A percentile compares a stretch with the other conserved stretches of the same genome.
Evolutionary conservation across 2,113 vertebrate genomes (phyloP).

Genomic region (Trogon surrucura): DNA sequence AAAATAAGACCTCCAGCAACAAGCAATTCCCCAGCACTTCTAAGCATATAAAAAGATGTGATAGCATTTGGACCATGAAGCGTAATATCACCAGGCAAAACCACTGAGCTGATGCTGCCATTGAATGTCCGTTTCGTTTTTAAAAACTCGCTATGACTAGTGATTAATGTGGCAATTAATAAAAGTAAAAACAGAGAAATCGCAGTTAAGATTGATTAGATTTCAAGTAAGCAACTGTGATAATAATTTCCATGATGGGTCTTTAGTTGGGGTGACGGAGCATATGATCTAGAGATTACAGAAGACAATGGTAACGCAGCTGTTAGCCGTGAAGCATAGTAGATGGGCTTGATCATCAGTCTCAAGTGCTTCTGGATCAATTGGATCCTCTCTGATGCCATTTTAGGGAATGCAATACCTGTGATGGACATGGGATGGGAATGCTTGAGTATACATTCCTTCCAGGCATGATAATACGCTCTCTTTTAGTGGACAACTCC

Average conservation of each 20-base stretch:
- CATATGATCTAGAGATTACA: neutral
- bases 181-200: neutral
- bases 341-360: neutral
- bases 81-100: neutral
- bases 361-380: neutral
- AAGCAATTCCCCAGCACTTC: neutral
- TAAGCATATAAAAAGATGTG: neutral
- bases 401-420: neutral
- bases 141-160: neutral
- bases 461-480: neutral
- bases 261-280: neutral
- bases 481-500: neutral
- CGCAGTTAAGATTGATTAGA: neutral
- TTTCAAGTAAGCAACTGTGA: neutral
- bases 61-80: constrained; percentile 21
- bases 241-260: neutral
- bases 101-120: neutral
- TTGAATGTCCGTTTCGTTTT: neutral
- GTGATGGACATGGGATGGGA: neutral
- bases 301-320: neutral
- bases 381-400: neutral
- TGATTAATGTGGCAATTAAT: neutral
- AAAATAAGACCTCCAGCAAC: constrained; percentile 22
- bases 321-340: neutral
- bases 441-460: neutral